A percentile compares a stretch with the other conserved stretches of the same genome.
phyloP scores from a whole-genome alignment of 2,888 invertebrate genomes.

The Lobophora halterata region DNA sequence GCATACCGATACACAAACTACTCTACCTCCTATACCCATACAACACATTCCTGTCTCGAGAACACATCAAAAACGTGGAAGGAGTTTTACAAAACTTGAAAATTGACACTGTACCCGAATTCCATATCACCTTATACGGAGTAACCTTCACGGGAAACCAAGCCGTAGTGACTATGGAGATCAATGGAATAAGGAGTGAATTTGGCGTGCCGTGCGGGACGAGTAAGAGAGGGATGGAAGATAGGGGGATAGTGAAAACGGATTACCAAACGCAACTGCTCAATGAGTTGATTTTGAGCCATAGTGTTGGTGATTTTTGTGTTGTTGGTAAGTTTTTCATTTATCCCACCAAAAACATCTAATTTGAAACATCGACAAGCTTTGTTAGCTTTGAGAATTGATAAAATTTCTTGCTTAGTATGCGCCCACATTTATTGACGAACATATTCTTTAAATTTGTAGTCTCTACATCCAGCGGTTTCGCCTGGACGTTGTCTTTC shows the following conservation, averaged over 20 bases:
- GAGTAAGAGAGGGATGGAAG: constrained; percentile 40
- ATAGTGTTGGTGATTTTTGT: constrained; percentile 91
- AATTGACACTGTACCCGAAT: constrained; percentile 52
- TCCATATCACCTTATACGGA: constrained; percentile 43
- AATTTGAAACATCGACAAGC: too few relatives aligned
- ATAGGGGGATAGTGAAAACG: constrained; percentile 82
- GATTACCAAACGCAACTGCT: constrained; percentile 89
- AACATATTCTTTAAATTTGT: too few relatives aligned
- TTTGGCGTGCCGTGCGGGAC: constrained; percentile 65
- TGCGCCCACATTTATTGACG: too few relatives aligned
- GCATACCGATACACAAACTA: constrained; percentile 83
- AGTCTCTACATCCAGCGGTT: too few relatives aligned
- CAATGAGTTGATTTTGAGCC: constrained; percentile 88
- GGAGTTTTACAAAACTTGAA: constrained; percentile 85
- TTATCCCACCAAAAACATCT: too few relatives aligned
- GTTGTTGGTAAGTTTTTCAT: constrained; percentile 82
- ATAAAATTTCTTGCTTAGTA: too few relatives aligned
- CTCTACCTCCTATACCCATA: constrained; percentile 92
- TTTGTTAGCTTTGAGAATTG: too few relatives aligned
- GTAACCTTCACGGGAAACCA: constrained; percentile 53
- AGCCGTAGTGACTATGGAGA: constrained; percentile 64
- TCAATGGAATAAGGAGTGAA: constrained; percentile 61
- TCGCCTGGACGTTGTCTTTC: too few relatives aligned
- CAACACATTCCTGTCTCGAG: constrained; percentile 87
- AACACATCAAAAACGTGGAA: constrained; percentile 87